phyloP scores from a whole-genome alignment of 2,888 invertebrate genomes.

The Teleiodes luculella region DNA sequence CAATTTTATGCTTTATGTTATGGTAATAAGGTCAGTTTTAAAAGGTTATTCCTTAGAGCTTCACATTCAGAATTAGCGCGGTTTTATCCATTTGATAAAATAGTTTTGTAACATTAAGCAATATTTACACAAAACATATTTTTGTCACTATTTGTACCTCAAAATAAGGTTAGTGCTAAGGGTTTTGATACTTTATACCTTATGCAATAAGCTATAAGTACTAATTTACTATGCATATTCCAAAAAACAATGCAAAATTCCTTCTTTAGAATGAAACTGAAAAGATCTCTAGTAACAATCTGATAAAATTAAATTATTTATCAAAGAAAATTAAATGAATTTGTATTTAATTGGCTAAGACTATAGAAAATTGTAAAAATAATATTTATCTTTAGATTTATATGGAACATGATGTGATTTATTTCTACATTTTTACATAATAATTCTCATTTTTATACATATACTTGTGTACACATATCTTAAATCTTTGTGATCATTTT shows the following conservation, averaged over 20 bases:
- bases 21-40: no score
- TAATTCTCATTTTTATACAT: constrained; percentile 13
- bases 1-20: no score
- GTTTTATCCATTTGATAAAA: no score
- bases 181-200: not conserved
- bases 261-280: not conserved
- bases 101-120: not conserved
- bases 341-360: constrained; percentile 9
- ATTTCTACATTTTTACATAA: constrained; percentile 11
- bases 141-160: constrained; percentile 7
- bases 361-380: not conserved
- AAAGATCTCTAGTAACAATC: constrained; percentile 7
- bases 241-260: not conserved
- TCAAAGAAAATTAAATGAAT: not conserved
- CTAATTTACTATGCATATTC: not conserved
- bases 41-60: no score
- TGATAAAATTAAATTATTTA: not conserved
- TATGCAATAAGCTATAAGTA: not conserved
- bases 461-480: constrained; percentile 11
- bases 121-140: constrained; percentile 4
- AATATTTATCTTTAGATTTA: constrained; percentile 10
- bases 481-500: constrained; percentile 11
- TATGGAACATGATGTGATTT: constrained; percentile 11
- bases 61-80: no score
- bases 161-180: constrained; percentile 3